These are phyloP conservation scores for Aleadryas rufinucha DNA, from an alignment of 2,113 vertebrate species.

Conservation along the genomic window DNA sequence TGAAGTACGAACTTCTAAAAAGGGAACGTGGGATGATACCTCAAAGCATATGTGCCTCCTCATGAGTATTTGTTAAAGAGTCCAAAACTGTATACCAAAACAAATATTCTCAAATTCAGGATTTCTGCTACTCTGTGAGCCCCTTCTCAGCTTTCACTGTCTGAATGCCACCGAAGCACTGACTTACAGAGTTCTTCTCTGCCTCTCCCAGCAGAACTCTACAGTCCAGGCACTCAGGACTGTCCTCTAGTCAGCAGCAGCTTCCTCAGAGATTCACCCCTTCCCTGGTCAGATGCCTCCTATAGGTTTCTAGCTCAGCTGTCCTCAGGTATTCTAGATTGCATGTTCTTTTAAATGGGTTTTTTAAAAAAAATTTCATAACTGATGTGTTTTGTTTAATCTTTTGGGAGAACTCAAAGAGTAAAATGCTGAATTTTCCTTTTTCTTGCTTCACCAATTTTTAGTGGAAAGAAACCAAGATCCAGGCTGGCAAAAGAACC, in stretches of 20 bases:
- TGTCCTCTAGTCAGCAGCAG: slow-evolving; percentile 31
- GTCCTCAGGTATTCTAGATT: slow-evolving; percentile 34
- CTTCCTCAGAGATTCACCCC: slow-evolving; percentile 6
- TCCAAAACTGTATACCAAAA: neutral
- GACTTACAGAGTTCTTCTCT: slow-evolving; percentile 26
- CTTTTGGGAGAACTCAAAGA: neutral
- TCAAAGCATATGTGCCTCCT: neutral
- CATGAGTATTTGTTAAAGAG: neutral
- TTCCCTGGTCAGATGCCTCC: slow-evolving; percentile 24
- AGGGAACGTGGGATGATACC: neutral
- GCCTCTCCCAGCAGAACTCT: slow-evolving; percentile 54
- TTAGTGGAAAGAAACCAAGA: neutral
- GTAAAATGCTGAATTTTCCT: neutral
- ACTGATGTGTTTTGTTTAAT: neutral
- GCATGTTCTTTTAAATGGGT: neutral
- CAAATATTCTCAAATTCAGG: neutral
- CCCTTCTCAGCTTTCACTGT: neutral
- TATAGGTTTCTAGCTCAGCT: slow-evolving; percentile 38
- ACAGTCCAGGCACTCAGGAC: slow-evolving; percentile 7
- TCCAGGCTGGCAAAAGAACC: neutral
- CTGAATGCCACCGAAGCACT: neutral
- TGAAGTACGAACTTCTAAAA: neutral
- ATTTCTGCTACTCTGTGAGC: neutral
- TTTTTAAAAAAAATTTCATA: neutral
- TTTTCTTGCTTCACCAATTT: neutral